A percentile compares a stretch with the other conserved stretches of the same genome.
phyloP scores from a whole-genome alignment of 2,797 vertebrate genomes.

The Saguinus oedipus region DNA sequence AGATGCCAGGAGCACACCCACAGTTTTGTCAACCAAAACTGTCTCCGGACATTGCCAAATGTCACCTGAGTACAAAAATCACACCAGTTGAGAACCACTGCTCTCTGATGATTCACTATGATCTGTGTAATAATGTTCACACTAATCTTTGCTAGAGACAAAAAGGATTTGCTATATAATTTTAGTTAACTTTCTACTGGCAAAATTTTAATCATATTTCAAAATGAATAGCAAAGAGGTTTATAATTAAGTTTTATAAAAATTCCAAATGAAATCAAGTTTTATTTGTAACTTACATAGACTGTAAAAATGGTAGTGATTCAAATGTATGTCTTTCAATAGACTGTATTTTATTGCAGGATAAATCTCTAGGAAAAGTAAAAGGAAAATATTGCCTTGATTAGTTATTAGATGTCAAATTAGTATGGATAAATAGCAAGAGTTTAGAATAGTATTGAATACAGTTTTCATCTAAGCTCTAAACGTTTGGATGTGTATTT shows the following conservation, averaged over 20 bases:
- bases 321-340: constrained; percentile 81
- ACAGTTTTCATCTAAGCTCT: neutral
- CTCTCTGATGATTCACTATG: too few relatives aligned
- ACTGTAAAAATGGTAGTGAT: constrained; percentile 77
- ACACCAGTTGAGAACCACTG: too few relatives aligned
- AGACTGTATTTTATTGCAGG: constrained; percentile 77
- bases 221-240: constrained; percentile 1
- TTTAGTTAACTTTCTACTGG: neutral
- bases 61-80: too few relatives aligned
- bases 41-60: too few relatives aligned
- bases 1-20: too few relatives aligned
- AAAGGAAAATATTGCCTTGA: constrained; percentile 44
- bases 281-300: constrained; percentile 76
- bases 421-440: neutral
- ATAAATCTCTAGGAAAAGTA: constrained; percentile 81
- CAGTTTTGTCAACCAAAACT: too few relatives aligned
- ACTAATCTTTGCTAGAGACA: neutral
- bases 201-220: neutral
- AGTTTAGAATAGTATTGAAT: neutral
- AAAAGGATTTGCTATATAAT: neutral
- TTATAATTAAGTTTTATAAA: too few relatives aligned
- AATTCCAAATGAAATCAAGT: too few relatives aligned
- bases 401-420: neutral
- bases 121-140: neutral
- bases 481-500: neutral